A percentile compares a stretch with the other conserved stretches of the same genome.
phyloP scores from a whole-genome alignment of 2,797 vertebrate genomes.

The Orestias chungarensis region DNA sequence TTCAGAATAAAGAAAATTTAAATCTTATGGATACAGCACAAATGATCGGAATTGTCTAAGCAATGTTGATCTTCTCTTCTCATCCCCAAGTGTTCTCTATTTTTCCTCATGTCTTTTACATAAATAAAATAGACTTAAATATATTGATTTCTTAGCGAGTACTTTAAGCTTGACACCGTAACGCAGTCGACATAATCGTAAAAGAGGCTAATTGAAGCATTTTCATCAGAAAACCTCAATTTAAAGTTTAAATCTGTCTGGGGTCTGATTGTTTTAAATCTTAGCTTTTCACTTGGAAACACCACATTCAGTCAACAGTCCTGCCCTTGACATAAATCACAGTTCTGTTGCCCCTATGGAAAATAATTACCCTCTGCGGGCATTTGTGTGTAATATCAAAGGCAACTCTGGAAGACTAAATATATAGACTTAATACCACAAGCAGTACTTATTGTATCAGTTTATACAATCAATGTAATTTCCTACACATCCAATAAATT shows the following conservation, averaged over 20 bases:
- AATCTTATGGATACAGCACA: too few species aligned
- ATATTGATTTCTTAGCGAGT: too few species aligned
- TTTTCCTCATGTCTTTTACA: too few species aligned
- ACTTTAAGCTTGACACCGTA: background rate
- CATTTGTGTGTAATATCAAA: background rate
- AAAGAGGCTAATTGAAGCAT: background rate
- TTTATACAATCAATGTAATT: too few species aligned
- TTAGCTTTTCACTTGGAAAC: background rate
- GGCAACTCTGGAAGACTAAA: background rate
- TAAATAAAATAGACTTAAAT: too few species aligned
- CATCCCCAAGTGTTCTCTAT: too few species aligned
- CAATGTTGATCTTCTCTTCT: background rate
- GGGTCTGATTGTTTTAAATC: background rate
- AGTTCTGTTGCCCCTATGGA: background rate
- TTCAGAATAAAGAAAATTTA: too few species aligned
- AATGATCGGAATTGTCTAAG: background rate
- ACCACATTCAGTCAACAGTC: background rate
- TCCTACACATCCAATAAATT: background rate
- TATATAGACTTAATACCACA: background rate
- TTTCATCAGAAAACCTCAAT: background rate
- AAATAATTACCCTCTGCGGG: background rate
- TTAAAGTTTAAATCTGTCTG: background rate
- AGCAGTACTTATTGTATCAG: background rate
- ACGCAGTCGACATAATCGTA: background rate
- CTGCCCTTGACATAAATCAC: background rate